Evolutionary conservation across 2,888 invertebrate genomes (phyloP), one percentile per base, ranked within the genome.

Genomic region (Tinea trinotella): DNA sequence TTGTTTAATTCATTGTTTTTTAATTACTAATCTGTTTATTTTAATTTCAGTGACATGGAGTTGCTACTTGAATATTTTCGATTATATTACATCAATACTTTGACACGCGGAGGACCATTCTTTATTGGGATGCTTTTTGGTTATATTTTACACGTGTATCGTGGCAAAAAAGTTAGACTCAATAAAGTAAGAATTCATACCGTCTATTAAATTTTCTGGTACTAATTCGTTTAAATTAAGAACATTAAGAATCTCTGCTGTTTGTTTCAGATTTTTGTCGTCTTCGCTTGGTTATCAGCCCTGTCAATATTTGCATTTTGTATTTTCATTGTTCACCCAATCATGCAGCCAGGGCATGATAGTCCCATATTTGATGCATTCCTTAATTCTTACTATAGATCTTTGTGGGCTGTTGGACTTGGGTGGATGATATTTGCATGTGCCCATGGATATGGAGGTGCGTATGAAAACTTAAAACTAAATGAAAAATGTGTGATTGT

Each of bases 401-500:
- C 74, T 1, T 58, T 62, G 3, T 86, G 84, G 84, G 70, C 71
- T 1, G 24, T 68, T 1, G 70, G 65, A 10, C 22, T 83, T 35
- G 64, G 71, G 0, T 71, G 75, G 68, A 58, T 86, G 10, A 70
- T 81, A n/a, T 70, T 74, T 55, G 72, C 76, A 2, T 83, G 83
- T 52, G 59, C 62, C 2, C 63, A 70, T 55, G 81, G 80, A 49
- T 74, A 74, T 63, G 82, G 77, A 65, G 83, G 85, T 84, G n/a
- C n/a, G n/a, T n/a, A n/a, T n/a, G n/a, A n/a, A n/a, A n/a, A n/a
- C n/a, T n/a, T n/a, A n/a, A n/a, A n/a, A n/a, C n/a, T n/a, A n/a
- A n/a, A n/a, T n/a, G n/a, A n/a, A n/a, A n/a, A n/a, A n/a, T n/a
- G n/a, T n/a, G n/a, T n/a, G n/a, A n/a, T n/a, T n/a, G n/a, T n/a